A percentile compares a stretch with the other conserved stretches of the same genome.
Conservation (phyloP, 2,888 invertebrate genomes). For the Aricia artaxerxes region DNA sequence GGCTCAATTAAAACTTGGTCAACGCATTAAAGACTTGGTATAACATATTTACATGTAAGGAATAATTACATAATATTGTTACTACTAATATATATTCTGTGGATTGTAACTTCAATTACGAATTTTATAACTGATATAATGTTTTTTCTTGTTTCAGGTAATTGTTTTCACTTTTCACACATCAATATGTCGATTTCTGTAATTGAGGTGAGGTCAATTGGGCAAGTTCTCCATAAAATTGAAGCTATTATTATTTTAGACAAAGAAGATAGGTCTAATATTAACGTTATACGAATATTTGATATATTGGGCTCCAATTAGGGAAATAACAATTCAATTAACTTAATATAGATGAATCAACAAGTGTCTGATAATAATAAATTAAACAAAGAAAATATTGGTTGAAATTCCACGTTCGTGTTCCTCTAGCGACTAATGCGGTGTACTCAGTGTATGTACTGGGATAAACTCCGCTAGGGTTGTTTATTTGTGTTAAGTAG, state of each 20-base stretch:
- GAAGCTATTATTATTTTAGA: background rate
- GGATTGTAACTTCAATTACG: too few relatives aligned
- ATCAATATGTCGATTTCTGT: constrained; percentile 30
- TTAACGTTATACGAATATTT: background rate
- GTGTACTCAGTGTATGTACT: background rate
- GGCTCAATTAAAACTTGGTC: too few relatives aligned
- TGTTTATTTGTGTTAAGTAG: constrained; percentile 49
- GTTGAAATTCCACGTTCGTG: background rate
- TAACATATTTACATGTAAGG: too few relatives aligned
- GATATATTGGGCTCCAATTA: background rate
- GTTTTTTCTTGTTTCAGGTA: constrained; percentile 67
- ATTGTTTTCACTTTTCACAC: constrained; percentile 41
- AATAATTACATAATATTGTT: too few relatives aligned
- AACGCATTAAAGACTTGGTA: too few relatives aligned
- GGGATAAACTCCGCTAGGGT: constrained; percentile 36
- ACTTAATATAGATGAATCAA: background rate
- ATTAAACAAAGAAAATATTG: constrained; percentile 1
- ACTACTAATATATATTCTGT: too few relatives aligned
- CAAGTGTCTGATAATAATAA: constrained; percentile 18
- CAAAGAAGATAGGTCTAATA: background rate
- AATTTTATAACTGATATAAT: background rate
- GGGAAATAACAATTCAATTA: background rate
- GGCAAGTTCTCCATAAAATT: background rate
- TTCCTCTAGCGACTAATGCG: background rate
- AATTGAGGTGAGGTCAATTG: constrained; percentile 60